These are phyloP conservation scores for Melitaea athalia DNA, from an alignment of 2,888 invertebrate species.

Conservation along the genomic window DNA sequence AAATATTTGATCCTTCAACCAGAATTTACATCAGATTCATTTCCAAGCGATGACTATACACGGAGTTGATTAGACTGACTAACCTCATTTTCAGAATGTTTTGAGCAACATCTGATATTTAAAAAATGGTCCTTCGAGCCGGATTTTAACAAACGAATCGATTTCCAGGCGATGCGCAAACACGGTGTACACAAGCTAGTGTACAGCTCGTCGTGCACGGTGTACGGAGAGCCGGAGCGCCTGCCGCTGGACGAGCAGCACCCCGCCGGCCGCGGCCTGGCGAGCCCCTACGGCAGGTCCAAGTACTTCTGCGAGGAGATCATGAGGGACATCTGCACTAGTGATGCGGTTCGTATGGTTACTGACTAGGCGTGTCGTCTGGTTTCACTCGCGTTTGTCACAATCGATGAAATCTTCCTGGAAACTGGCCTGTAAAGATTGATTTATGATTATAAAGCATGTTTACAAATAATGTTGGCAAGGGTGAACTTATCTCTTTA, in stretches of 20 bases:
- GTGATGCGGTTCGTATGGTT: constrained; percentile 85
- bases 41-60: too few relatives aligned
- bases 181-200: constrained; percentile 89
- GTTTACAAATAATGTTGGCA: too few relatives aligned
- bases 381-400: too few relatives aligned
- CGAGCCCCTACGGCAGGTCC: constrained; percentile 94
- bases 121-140: constrained; percentile 4
- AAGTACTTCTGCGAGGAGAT: constrained; percentile 98
- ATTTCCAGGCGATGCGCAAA: constrained; percentile 87
- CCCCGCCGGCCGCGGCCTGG: constrained; percentile 90
- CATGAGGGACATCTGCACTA: constrained; percentile 90
- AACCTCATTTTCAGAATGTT: too few relatives aligned
- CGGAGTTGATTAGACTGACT: too few relatives aligned
- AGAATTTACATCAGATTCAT: too few relatives aligned
- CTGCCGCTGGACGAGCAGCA: constrained; percentile 93
- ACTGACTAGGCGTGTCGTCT: neutral
- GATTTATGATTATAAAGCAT: too few relatives aligned
- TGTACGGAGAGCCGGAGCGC: constrained; percentile 93
- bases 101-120: too few relatives aligned
- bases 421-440: too few relatives aligned
- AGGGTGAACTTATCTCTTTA: too few relatives aligned
- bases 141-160: neutral
- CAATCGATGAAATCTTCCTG: too few relatives aligned
- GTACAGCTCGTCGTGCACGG: constrained; percentile 95
- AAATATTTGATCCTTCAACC: too few relatives aligned